Evolutionary conservation across 2,888 invertebrate species (phyloP).

Genomic region (Lithophane leautieri): DNA sequence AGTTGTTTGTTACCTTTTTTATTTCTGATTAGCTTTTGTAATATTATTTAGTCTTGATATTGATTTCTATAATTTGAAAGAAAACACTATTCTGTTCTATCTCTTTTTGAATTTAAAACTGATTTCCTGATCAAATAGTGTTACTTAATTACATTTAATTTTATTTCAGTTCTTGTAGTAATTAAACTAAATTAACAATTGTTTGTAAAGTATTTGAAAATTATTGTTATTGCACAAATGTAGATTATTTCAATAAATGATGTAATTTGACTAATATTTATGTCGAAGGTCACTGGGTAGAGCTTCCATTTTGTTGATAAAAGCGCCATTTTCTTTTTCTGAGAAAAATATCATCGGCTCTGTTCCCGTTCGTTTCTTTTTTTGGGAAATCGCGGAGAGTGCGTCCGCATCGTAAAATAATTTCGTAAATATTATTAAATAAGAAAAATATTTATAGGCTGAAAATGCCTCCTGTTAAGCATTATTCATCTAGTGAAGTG

Average conservation of each 20-base stretch:
- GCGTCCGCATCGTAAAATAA: conserved; percentile 74
- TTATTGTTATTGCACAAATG: not conserved
- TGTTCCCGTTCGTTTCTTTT: conserved; percentile 73
- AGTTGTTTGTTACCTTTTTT: not conserved
- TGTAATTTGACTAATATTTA: conserved; percentile 44
- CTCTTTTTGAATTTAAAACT: conserved; percentile 55
- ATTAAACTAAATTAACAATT: conserved; percentile 11
- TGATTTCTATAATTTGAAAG: conserved; percentile 15
- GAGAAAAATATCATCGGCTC: conserved; percentile 56
- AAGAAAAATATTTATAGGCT: conserved; percentile 84
- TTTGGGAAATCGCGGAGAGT: conserved; percentile 77
- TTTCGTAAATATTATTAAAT: conserved; percentile 82
- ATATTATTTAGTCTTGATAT: not conserved
- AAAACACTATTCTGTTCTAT: conserved; percentile 35
- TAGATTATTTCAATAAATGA: not conserved
- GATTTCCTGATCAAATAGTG: conserved; percentile 50
- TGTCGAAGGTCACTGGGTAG: conserved; percentile 66
- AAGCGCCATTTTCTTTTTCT: conserved; percentile 74
- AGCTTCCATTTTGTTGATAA: conserved; percentile 77
- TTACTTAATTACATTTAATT: not conserved
- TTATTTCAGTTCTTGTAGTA: not conserved
- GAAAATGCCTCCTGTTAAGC: conserved; percentile 87
- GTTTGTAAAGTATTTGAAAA: conserved; percentile 7
- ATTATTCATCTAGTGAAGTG: conserved; percentile 89
- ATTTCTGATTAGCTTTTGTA: not conserved